Conservation (phyloP, 2,113 vertebrate genomes). For the Rhagologus leucostigma region DNA sequence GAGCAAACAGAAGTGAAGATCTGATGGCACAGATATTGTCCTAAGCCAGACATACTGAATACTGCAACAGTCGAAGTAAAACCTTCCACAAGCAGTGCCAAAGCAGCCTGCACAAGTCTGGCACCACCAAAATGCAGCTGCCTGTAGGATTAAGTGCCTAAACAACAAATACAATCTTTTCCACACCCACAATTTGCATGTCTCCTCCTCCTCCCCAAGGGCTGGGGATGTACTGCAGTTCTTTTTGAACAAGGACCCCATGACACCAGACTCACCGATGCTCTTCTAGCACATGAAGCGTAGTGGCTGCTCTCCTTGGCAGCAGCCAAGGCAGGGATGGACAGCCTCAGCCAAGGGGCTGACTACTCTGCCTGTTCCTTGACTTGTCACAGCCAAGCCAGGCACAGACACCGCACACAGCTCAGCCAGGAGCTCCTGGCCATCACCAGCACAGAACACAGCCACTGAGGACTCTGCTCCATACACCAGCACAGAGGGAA, state of each 20-base stretch:
- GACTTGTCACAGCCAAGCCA: not conserved
- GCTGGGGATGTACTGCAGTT: not conserved
- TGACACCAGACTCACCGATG: not conserved
- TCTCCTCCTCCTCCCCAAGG: not conserved
- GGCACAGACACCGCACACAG: not conserved
- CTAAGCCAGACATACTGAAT: not conserved
- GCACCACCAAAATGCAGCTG: not conserved
- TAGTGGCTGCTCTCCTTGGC: not conserved
- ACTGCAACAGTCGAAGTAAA: not conserved
- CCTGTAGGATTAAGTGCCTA: not conserved
- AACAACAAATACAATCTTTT: not conserved
- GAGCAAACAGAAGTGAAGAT: not conserved
- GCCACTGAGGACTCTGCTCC: not conserved
- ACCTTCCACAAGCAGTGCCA: not conserved
- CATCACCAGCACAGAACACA: not conserved
- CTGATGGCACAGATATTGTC: not conserved
- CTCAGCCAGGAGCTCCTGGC: not conserved
- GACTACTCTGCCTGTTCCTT: not conserved
- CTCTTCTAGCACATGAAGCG: not conserved
- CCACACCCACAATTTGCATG: too few relatives aligned
- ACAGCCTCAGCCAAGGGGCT: not conserved
- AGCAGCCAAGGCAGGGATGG: not conserved
- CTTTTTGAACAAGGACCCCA: not conserved
- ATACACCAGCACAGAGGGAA: accelerated
- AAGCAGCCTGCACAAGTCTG: not conserved